phyloP scores from a whole-genome alignment of 2,797 vertebrate species.

The Notoglanidium macrostoma region DNA sequence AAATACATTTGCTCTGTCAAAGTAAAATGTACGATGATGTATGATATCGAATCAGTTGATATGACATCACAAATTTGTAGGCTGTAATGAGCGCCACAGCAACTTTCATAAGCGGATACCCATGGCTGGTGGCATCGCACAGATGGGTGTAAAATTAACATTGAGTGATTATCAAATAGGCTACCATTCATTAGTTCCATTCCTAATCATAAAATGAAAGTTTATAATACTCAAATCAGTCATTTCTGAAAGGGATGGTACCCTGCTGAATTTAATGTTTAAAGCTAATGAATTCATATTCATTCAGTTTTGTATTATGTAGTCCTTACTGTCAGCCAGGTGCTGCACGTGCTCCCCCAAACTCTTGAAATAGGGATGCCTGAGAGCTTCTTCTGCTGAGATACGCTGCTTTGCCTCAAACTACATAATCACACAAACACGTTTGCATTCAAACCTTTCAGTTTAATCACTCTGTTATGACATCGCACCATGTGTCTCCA shows the following conservation, averaged over 20 bases:
- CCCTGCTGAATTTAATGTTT: neutral
- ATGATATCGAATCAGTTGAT: neutral
- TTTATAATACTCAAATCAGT: neutral
- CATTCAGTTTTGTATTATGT: neutral
- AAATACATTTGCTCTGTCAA: neutral
- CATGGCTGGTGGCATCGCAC: neutral
- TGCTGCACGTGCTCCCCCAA: constrained; percentile 76
- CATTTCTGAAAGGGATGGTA: neutral
- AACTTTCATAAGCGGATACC: neutral
- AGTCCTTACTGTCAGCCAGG: constrained; percentile 77
- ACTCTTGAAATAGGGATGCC: constrained; percentile 74
- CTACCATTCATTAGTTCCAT: neutral
- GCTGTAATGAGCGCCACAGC: neutral
- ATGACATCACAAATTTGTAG: neutral
- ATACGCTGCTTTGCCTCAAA: constrained; percentile 78
- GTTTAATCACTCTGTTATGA: neutral
- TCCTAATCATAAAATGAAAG: neutral
- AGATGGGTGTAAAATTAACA: no score
- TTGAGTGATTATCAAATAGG: no score
- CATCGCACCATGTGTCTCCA: no score
- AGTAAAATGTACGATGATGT: neutral
- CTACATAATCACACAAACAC: constrained; percentile 55
- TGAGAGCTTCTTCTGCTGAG: constrained; percentile 75
- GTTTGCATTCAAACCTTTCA: neutral
- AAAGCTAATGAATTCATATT: neutral